Evolutionary conservation across 1,140 invertebrate species (phyloP).

Genomic region (Thalassaphorura encarpata): DNA sequence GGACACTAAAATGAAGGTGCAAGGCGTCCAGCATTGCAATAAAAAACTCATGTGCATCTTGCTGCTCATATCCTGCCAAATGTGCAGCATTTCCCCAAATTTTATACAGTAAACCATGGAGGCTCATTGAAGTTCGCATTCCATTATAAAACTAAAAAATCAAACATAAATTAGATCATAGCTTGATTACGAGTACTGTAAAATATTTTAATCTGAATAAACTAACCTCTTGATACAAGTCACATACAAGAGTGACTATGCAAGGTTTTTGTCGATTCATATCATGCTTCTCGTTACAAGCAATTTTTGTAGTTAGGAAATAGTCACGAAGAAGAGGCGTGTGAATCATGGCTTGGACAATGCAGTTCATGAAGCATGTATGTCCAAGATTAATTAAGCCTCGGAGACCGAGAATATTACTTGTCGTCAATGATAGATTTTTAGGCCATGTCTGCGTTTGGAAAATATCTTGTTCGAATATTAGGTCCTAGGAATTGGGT

Average conservation of each 20-base stretch:
- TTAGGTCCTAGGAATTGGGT: neutral
- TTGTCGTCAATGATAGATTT: neutral
- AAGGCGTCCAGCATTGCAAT: slow-evolving; percentile 88
- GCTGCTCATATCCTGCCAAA: slow-evolving; percentile 92
- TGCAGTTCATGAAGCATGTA: slow-evolving; percentile 98
- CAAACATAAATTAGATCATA: slow-evolving; percentile 10
- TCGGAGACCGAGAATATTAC: slow-evolving; percentile 50
- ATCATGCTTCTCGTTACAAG: slow-evolving; percentile 40
- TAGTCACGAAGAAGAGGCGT: slow-evolving; percentile 90
- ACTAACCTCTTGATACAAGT: slow-evolving; percentile 53
- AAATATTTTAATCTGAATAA: too few relatives aligned
- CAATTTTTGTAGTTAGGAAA: slow-evolving; percentile 73
- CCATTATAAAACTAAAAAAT: slow-evolving; percentile 76
- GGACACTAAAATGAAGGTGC: slow-evolving; percentile 57
- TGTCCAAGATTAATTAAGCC: slow-evolving; percentile 95
- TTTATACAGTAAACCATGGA: slow-evolving; percentile 79
- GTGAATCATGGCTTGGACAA: slow-evolving; percentile 89
- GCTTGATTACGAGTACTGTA: neutral
- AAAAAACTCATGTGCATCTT: slow-evolving; percentile 98
- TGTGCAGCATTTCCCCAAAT: slow-evolving; percentile 95
- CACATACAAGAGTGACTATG: slow-evolving; percentile 21
- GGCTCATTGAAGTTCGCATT: slow-evolving; percentile 70
- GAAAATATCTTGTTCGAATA: neutral
- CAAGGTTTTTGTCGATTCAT: slow-evolving; percentile 16
- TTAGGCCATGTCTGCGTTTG: neutral